These are phyloP conservation scores for Alauda arvensis DNA, from an alignment of 2,797 vertebrate genomes.

Conservation along the genomic window DNA sequence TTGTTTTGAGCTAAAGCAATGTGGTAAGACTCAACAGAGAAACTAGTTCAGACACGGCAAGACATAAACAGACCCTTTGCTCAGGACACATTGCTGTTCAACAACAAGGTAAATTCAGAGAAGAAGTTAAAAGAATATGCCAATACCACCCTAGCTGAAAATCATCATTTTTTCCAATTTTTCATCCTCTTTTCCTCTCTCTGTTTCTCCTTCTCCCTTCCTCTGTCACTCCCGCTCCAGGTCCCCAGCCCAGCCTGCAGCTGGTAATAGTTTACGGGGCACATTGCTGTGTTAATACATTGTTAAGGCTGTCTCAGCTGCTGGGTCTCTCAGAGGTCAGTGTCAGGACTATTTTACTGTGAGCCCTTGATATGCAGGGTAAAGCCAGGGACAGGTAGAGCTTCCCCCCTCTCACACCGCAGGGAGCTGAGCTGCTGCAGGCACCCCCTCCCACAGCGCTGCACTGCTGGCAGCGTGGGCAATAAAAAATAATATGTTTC, in stretches of 20 bases:
- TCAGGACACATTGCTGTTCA: not conserved
- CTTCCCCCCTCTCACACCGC: conserved; percentile 47
- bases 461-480: conserved; percentile 7
- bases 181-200: not conserved
- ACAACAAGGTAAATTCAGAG: not conserved
- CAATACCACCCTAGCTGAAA: not conserved
- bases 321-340: conserved; percentile 77
- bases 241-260: conserved; percentile 49
- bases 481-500: conserved; percentile 67
- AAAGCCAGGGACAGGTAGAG: conserved; percentile 67
- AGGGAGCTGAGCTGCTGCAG: conserved; percentile 36
- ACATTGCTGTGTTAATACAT: conserved; percentile 75
- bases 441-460: conserved; percentile 14
- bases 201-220: not conserved
- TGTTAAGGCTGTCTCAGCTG: conserved; percentile 79
- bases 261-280: conserved; percentile 73
- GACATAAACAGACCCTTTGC: not conserved
- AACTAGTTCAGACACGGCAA: not conserved
- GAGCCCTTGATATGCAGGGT: conserved; percentile 73
- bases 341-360: conserved; percentile 78
- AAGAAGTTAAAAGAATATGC: not conserved
- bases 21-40: not conserved
- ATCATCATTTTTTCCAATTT: not conserved
- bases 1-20: not conserved
- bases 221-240: too few species aligned